phyloP scores from a whole-genome alignment of 2,113 vertebrate species.

The Aythya baeri region DNA sequence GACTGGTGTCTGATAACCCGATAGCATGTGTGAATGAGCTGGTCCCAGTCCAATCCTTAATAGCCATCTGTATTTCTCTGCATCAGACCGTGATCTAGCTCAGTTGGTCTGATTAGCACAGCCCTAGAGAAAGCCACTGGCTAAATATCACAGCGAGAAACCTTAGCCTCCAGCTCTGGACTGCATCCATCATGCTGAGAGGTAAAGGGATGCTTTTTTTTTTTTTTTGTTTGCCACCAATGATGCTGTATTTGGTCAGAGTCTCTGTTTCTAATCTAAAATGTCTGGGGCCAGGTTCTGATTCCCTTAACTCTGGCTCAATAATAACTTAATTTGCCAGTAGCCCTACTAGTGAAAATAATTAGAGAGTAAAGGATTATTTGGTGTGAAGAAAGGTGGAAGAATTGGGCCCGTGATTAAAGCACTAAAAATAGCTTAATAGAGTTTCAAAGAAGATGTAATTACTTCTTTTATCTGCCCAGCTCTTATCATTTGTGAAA shows the following conservation, averaged over 20 bases:
- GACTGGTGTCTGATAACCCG: not conserved
- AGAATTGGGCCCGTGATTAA: conserved; percentile 43
- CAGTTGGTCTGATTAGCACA: conserved; percentile 29
- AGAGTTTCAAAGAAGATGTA: conserved; percentile 41
- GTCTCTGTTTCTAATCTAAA: not conserved
- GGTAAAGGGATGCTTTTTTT: not conserved
- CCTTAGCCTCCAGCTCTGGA: not conserved
- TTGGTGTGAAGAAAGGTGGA: conserved; percentile 3
- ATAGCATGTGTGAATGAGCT: conserved; percentile 47
- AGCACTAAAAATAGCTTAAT: conserved; percentile 46
- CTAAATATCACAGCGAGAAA: conserved; percentile 33
- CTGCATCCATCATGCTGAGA: not conserved
- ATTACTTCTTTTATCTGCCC: conserved; percentile 57
- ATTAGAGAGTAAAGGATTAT: not conserved
- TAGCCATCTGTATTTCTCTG: conserved; percentile 53
- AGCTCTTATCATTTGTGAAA: conserved; percentile 47
- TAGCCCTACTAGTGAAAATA: not conserved
- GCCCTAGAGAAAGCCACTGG: conserved; percentile 12
- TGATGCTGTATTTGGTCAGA: not conserved
- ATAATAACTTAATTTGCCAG: not conserved
- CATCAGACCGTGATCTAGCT: not conserved
- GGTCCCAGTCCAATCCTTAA: conserved; percentile 52
- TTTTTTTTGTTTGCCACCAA: not conserved
- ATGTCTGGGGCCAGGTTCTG: not conserved
- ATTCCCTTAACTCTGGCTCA: not conserved